Conservation (phyloP, 2,113 vertebrate genomes). For the Trachemys scripta region DNA sequence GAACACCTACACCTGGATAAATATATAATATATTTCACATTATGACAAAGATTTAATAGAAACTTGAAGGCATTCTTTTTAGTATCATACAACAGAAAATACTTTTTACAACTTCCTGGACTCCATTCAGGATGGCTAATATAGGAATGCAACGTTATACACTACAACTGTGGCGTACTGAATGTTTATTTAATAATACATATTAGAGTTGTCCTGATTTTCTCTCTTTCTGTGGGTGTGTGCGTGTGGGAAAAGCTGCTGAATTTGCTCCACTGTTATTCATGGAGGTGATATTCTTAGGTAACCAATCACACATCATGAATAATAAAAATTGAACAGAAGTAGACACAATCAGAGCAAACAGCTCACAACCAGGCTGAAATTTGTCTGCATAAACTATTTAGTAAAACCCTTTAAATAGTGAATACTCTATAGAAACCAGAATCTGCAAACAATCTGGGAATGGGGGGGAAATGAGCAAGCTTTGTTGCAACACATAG, state of each 20-base stretch:
- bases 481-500: background rate
- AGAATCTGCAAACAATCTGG: background rate
- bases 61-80: background rate
- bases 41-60: background rate
- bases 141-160: background rate
- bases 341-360: background rate
- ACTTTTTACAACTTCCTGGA: background rate
- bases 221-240: background rate
- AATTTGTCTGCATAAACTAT: background rate
- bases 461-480: rapidly evolving
- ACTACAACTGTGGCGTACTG: background rate
- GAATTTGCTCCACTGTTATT: no score
- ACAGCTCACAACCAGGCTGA: background rate
- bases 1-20: background rate
- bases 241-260: background rate
- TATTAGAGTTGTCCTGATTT: background rate
- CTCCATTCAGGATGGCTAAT: background rate
- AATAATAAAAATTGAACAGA: background rate
- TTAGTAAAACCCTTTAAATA: background rate
- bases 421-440: background rate
- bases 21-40: no score
- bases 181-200: background rate
- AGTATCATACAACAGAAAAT: background rate
- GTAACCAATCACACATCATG: background rate
- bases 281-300: background rate